Evolutionary conservation across 1,140 invertebrate genomes (phyloP).

Genomic region (Potamilus streckersoni): DNA sequence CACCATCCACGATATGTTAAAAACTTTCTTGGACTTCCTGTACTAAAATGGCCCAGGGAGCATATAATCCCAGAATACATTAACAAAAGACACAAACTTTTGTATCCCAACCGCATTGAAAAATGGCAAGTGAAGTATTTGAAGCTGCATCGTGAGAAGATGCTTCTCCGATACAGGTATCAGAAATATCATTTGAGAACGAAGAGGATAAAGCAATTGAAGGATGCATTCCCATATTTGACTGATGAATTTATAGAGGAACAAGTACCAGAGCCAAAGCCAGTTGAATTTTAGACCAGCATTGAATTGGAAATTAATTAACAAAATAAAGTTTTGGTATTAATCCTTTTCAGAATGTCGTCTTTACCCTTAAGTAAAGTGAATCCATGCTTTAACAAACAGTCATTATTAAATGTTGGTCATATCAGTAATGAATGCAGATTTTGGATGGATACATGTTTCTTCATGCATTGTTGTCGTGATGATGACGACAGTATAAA

Average conservation of each 20-base stretch:
- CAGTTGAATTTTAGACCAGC: too few relatives aligned
- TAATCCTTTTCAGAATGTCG: too few relatives aligned
- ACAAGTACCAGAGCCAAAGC: too few relatives aligned
- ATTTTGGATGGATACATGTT: too few relatives aligned
- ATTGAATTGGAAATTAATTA: too few relatives aligned
- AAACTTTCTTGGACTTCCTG: constrained; percentile 47
- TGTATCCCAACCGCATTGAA: constrained; percentile 23
- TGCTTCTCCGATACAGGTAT: constrained; percentile 7
- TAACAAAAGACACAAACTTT: constrained; percentile 35
- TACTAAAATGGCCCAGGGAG: constrained; percentile 31
- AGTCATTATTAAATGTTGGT: too few relatives aligned
- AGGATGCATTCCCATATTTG: constrained; percentile 45
- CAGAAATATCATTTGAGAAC: constrained; percentile 7
- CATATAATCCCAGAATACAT: constrained; percentile 44
- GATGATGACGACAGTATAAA: too few relatives aligned
- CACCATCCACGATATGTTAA: constrained; percentile 24
- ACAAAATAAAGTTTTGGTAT: too few relatives aligned
- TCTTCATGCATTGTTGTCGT: too few relatives aligned
- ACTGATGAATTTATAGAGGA: constrained; percentile 10
- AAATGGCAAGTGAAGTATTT: constrained; percentile 40
- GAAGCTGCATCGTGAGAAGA: constrained; percentile 39
- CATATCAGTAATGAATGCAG: too few relatives aligned
- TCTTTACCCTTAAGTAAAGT: too few relatives aligned
- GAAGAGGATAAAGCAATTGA: constrained; percentile 23
- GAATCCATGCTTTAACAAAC: too few relatives aligned